Percentiles rank a stretch among this genome's conserved stretches.
phyloP scores from a whole-genome alignment of 1,140 invertebrate species.

The Bemisia tabaci region DNA sequence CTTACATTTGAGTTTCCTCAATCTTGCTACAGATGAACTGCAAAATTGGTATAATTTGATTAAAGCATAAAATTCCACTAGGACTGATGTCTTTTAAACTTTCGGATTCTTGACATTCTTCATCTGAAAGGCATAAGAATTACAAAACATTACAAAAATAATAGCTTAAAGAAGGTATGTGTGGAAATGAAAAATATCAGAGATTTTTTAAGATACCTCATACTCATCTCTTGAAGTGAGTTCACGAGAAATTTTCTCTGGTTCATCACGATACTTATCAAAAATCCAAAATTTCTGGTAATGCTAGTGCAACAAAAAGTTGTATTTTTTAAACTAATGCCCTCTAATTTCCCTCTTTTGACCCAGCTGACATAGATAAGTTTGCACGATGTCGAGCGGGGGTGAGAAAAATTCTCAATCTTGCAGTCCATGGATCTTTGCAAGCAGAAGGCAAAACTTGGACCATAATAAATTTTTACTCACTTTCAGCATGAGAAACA shows the following conservation, averaged over 20 bases:
- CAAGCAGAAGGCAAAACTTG: too few species aligned
- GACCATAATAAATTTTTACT: too few species aligned
- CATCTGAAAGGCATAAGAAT: conserved; percentile 42
- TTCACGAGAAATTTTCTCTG: too few species aligned
- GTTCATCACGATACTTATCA: too few species aligned
- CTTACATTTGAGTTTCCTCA: conserved; percentile 62
- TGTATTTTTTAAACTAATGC: too few species aligned
- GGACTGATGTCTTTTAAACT: conserved; percentile 42
- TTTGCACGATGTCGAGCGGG: background rate
- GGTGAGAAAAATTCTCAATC: conserved; percentile 1
- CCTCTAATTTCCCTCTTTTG: too few species aligned
- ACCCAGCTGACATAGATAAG: too few species aligned
- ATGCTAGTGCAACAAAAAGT: too few species aligned
- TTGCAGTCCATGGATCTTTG: conserved; percentile 1
- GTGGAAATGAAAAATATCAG: too few species aligned
- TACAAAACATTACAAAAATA: conserved; percentile 2
- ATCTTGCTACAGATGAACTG: conserved; percentile 77
- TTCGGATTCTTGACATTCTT: conserved; percentile 58
- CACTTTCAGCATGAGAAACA: too few species aligned
- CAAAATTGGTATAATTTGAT: conserved; percentile 77
- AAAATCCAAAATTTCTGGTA: too few species aligned
- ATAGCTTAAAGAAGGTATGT: too few species aligned
- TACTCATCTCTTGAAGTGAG: background rate
- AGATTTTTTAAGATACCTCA: background rate
- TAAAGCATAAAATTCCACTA: conserved; percentile 68